Conservation (phyloP, 2,113 vertebrate genomes). For the Petrocephalus zakoni region DNA sequence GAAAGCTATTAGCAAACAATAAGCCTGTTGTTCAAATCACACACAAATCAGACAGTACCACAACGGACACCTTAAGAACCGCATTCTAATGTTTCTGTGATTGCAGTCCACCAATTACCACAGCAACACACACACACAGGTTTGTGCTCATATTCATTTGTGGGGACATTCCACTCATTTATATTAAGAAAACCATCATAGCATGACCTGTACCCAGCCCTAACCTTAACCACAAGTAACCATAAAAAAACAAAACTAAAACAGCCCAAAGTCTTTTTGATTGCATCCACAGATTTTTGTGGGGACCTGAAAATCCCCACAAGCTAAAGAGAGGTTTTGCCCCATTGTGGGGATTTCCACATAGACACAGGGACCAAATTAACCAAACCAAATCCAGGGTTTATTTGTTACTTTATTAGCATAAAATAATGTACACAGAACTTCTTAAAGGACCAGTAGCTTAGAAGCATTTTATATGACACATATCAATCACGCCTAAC, state of each 20-base stretch:
- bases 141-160: too few species aligned
- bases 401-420: neutral
- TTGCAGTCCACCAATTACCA: neutral
- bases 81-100: neutral
- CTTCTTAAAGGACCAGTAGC: neutral
- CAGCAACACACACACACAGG: neutral
- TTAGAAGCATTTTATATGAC: neutral
- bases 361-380: neutral
- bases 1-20: neutral
- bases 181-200: too few species aligned
- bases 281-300: too few species aligned
- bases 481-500: neutral
- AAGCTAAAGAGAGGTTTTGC: too few species aligned
- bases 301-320: too few species aligned
- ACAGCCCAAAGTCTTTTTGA: too few species aligned
- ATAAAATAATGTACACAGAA: conserved; percentile 5
- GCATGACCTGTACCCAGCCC: too few species aligned
- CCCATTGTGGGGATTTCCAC: neutral
- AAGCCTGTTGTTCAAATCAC: neutral
- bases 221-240: too few species aligned
- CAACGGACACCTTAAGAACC: neutral
- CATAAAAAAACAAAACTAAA: too few species aligned
- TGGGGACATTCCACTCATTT: too few species aligned
- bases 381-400: neutral
- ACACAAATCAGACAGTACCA: neutral